phyloP scores from a whole-genome alignment of 53 echinoderm and acorn worm genomes.

The Stichopus horrens region DNA sequence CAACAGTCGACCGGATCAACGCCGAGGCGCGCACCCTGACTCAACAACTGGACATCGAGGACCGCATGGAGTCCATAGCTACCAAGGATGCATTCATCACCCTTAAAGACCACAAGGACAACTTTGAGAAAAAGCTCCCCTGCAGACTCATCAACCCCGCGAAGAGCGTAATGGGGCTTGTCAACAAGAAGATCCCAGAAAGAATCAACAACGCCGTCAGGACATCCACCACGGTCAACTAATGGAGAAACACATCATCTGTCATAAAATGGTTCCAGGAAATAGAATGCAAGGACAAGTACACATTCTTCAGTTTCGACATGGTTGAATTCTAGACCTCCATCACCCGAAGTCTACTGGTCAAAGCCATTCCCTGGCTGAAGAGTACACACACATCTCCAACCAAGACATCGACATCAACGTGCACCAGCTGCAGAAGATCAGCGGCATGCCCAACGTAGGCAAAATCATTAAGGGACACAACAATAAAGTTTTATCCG shows the following conservation, averaged over 20 bases:
- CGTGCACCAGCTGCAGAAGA: too few species aligned
- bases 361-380: neutral
- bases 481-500: too few species aligned
- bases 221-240: constrained; percentile 30
- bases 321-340: constrained; percentile 51
- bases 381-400: too few species aligned
- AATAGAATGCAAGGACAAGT: constrained; percentile 24
- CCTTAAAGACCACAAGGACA: constrained; percentile 25
- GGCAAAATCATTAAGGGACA: too few species aligned
- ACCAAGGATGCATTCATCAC: constrained; percentile 22
- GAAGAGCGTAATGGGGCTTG: constrained; percentile 52
- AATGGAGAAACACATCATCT: constrained; percentile 41
- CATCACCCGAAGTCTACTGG: constrained; percentile 22
- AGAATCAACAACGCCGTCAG: constrained; percentile 46
- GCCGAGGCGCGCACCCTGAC: neutral
- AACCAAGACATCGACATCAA: too few species aligned
- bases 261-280: constrained; percentile 55
- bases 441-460: too few species aligned
- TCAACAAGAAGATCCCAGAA: constrained; percentile 48
- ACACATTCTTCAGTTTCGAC: constrained; percentile 51
- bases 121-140: constrained; percentile 40
- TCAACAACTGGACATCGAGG: neutral
- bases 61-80: constrained; percentile 7
- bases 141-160: constrained; percentile 55
- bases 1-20: too few species aligned